Evolutionary conservation across 1,140 invertebrate genomes (phyloP), one percentile per base, ranked within the genome.

Genomic region (Cotesia glomerata): DNA sequence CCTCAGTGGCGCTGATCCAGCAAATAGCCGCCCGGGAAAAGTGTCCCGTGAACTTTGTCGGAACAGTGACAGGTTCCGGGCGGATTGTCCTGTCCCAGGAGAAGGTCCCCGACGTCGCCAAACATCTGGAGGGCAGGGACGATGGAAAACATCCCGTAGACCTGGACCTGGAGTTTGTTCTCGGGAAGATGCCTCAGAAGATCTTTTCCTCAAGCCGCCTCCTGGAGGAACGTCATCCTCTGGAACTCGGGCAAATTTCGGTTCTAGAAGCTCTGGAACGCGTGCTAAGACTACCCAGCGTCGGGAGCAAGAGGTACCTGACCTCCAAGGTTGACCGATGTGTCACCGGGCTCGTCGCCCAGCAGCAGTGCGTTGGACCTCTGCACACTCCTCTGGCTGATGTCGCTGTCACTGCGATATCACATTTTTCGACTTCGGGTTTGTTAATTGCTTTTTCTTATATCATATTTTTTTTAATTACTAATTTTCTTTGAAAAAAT

Each of bases 351-450:
- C 87, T 98, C 26, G 91, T 99, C 59, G 97, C 95, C 3, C 97
- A 99, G 86, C 97, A 99, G 79, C 98, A 99, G 83, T 99, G 97
- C 85, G 96, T 99, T 62, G 97, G 98, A 2, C 96, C 97, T 0
- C 86, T 98, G 1, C 97, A 99, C 82, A 97, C 95, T 5, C 98
- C 98, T 2, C 86, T 99, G 5, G 95, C 97, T 8, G 97, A 99
- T 87, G 96, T 95, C 70, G 97, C 95, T 1, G 92, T 98, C n/a
- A 93, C 95, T 13, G 95, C 97, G 4, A 88, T 98, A 13, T 96
- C 93, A 1, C 89, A 93, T 81, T 90, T 90, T 75, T 90, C 90
- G 45, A 87, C 86, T 2, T 89, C 92, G 69, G 98, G 98, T 16
- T 26, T 26, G 18, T 26, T 26, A 26, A 26, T 26, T 26, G 18